Evolutionary conservation across 2,888 invertebrate species (phyloP), one percentile per base, ranked within the genome.

Genomic region (Spisula solida): DNA sequence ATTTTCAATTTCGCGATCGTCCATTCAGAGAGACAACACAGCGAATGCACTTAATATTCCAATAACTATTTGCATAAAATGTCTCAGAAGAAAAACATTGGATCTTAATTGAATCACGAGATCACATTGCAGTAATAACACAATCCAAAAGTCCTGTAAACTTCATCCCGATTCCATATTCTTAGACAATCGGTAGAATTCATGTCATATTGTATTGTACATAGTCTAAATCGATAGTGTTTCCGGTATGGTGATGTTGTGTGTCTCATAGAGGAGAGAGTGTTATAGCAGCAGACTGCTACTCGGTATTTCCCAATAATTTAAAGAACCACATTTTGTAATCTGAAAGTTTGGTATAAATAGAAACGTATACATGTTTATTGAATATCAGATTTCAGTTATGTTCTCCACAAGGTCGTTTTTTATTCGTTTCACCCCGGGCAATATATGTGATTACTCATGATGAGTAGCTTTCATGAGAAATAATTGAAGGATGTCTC

Each of bases 201-300:
- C 79, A 79, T 87, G 87, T 82, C 87, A 79, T 82, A 82, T 87
- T 60, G 60, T 78, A 79, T 56, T 41, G 87, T 82, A 82, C 82
- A 87, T 79, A 82, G 79, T 83, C 87, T 78, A 79, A 80, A 90
- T 90, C 90, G 82, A 90, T 90, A 90, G 55, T 14, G 79, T 86
- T 90, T 90, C 90, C 90, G 90, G 90, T 90, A 55, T 66, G 29
- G 60, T 51, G 55, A 78, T 81, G 81, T 80, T 81, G 60, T 82
- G 81, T 79, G 89, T 87, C 87, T 82, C 56, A 56, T 79, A 31
- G 75, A 75, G 34, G 14, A 75, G 31, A 31, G 75, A 29, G 16
- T 4, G 8, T 31, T 75, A 75, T 14, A 75, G 25, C 31, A 18
- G 12, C 31, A 75, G 75, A 29, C 29, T 34, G 34, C 29, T 75